Percentiles rank a stretch among this genome's conserved stretches.
Evolutionary conservation across 1,140 invertebrate species (phyloP).

Genomic region (Akabosia matsudoensis): DNA sequence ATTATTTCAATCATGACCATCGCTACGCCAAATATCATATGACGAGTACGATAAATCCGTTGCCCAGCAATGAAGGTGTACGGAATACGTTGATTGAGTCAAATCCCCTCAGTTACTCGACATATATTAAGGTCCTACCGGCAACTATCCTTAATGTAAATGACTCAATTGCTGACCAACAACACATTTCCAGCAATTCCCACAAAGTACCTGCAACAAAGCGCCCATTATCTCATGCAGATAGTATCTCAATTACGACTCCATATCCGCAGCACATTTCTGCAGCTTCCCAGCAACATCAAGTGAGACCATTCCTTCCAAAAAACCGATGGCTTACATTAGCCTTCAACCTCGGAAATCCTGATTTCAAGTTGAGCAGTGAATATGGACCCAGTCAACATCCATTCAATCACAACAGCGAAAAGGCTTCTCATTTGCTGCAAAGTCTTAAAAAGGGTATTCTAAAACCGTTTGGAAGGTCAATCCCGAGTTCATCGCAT

Average conservation of each 20-base stretch:
- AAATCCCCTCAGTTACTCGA: conserved; percentile 32
- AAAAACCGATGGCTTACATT: neutral
- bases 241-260: neutral
- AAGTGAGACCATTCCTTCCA: neutral
- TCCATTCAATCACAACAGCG: neutral
- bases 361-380: neutral
- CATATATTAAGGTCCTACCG: conserved; percentile 30
- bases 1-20: conserved; percentile 2
- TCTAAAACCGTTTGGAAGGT: neutral
- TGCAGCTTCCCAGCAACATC: neutral
- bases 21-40: neutral
- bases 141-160: neutral
- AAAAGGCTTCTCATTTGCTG: neutral
- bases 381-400: neutral
- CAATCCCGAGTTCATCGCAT: too few species aligned
- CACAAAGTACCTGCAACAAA: neutral
- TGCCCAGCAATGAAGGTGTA: conserved; percentile 25
- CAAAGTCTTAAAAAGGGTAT: neutral
- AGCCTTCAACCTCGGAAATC: neutral
- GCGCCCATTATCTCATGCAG: neutral
- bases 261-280: neutral
- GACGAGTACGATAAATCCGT: conserved; percentile 13
- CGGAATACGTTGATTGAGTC: conserved; percentile 22
- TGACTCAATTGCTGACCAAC: neutral
- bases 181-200: neutral